Evolutionary conservation across 1,140 invertebrate genomes (phyloP).

Genomic region (Xylocopa sonorina): DNA sequence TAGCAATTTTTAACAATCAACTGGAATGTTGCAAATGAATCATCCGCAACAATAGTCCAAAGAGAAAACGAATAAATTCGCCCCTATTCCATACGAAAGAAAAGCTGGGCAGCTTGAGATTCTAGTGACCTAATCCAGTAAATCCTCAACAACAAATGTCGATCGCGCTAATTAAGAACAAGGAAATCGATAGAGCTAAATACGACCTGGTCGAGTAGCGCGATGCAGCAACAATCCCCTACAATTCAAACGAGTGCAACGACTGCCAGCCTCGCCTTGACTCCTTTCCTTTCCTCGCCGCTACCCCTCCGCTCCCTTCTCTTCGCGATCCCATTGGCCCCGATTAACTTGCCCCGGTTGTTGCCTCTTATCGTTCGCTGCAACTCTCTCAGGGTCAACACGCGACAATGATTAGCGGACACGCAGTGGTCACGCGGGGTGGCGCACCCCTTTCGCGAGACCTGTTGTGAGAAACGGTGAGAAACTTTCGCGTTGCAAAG

Average conservation of each 20-base stretch:
- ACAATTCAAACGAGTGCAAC: constrained; percentile 46
- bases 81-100: too few relatives aligned
- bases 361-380: constrained; percentile 47
- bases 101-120: too few relatives aligned
- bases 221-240: too few relatives aligned
- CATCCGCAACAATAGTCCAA: too few relatives aligned
- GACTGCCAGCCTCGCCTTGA: constrained; percentile 48
- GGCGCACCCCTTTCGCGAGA: not conserved
- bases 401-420: constrained; percentile 45
- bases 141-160: too few relatives aligned
- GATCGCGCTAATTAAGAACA: too few relatives aligned
- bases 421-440: not conserved
- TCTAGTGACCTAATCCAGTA: too few relatives aligned
- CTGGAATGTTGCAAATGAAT: too few relatives aligned
- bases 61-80: too few relatives aligned
- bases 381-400: constrained; percentile 47
- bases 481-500: not conserved
- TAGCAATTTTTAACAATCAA: too few relatives aligned
- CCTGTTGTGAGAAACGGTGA: not conserved
- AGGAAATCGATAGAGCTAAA: too few relatives aligned
- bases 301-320: not conserved
- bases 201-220: too few relatives aligned
- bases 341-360: constrained; percentile 56
- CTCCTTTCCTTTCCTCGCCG: constrained; percentile 36
- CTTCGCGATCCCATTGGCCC: constrained; percentile 42